These are phyloP conservation scores for Microcebus jonahi DNA, from an alignment of 2,113 vertebrate species.

Conservation along the genomic window DNA sequence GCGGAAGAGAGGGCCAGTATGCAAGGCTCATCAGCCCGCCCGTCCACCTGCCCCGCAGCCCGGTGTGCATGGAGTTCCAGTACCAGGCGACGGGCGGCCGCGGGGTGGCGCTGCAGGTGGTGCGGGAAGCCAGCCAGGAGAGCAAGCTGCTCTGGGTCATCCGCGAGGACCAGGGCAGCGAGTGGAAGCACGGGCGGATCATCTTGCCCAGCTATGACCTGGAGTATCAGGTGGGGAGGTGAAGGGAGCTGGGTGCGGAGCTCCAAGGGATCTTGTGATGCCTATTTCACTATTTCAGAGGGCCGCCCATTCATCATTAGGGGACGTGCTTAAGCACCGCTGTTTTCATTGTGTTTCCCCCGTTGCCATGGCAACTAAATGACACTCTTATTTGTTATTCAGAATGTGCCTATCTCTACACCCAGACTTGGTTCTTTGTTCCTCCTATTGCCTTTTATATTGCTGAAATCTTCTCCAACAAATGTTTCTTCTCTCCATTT, in stretches of 20 bases:
- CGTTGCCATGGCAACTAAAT: constrained; percentile 89
- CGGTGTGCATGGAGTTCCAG: constrained; percentile 94
- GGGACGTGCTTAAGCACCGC: constrained; percentile 78
- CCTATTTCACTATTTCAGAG: constrained; percentile 81
- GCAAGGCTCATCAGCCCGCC: constrained; percentile 93
- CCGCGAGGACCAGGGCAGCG: constrained; percentile 92
- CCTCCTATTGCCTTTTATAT: constrained; percentile 85
- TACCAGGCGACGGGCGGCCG: constrained; percentile 93
- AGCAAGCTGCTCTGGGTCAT: constrained; percentile 94
- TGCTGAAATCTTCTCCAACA: constrained; percentile 79
- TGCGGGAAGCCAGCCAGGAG: constrained; percentile 91
- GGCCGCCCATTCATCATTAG: constrained; percentile 83
- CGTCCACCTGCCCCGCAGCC: constrained; percentile 90
- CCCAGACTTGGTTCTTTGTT: constrained; percentile 87
- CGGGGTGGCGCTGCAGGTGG: constrained; percentile 90
- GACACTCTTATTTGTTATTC: constrained; percentile 89
- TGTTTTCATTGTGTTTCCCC: constrained; percentile 87
- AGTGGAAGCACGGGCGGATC: constrained; percentile 96
- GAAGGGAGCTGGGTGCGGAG: constrained; percentile 1
- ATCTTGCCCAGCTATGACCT: constrained; percentile 94
- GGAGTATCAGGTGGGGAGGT: constrained; percentile 91
- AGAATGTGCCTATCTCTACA: constrained; percentile 86
- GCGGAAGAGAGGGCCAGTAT: constrained; percentile 89
- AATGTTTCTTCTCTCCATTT: constrained; percentile 73
- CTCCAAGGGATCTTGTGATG: constrained; percentile 62